These are phyloP conservation scores for Lytechinus pictus DNA, from an alignment of 35 echinoderm and acorn worm species.

Conservation along the genomic window DNA sequence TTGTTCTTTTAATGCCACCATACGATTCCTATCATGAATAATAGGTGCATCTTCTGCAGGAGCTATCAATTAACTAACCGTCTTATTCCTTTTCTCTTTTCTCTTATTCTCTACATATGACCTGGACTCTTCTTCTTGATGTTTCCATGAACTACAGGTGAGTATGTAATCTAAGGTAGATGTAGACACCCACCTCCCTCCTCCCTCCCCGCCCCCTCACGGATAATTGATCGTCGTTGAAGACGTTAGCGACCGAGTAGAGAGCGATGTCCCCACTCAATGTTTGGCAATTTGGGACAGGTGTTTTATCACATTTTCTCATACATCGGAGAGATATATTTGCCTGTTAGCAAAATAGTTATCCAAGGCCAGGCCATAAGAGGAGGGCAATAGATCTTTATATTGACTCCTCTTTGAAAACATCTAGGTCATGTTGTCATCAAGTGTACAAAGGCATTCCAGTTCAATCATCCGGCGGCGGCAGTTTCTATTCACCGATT, in stretches of 20 bases:
- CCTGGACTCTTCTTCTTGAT: not conserved
- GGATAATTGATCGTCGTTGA: not conserved
- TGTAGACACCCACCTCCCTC: not conserved
- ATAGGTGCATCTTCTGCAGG: too few relatives aligned
- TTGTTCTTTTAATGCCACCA: too few relatives aligned
- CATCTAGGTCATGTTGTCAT: not conserved
- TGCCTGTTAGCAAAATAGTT: constrained; percentile 11
- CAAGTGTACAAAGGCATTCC: not conserved
- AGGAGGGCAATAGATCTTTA: not conserved
- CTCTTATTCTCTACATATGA: not conserved
- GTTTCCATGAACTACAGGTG: not conserved
- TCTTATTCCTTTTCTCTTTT: not conserved
- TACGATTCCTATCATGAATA: too few relatives aligned
- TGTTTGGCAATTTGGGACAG: not conserved
- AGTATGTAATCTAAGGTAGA: not conserved
- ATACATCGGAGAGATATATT: not conserved
- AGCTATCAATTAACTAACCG: not conserved
- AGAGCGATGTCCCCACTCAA: not conserved
- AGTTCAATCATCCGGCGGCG: not conserved
- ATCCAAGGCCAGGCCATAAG: not conserved
- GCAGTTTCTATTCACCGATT: not conserved
- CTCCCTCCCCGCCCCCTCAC: not conserved
- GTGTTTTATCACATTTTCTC: constrained; percentile 4
- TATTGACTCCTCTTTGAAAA: not conserved
- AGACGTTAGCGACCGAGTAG: not conserved